Evolutionary conservation across 2,113 vertebrate genomes (phyloP).

Genomic region (Noturus placidus): DNA sequence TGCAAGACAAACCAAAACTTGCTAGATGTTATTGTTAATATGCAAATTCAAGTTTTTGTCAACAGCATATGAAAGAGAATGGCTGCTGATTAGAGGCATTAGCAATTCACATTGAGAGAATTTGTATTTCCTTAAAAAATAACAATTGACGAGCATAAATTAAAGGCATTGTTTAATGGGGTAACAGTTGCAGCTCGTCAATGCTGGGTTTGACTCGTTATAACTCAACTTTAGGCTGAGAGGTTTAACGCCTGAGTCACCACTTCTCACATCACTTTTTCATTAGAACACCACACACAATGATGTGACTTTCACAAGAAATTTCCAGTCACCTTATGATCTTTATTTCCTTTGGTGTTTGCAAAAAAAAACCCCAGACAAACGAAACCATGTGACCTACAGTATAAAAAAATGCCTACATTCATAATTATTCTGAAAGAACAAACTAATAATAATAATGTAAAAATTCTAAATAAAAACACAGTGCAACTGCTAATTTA

Average conservation of each 20-base stretch:
- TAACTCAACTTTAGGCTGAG: not conserved
- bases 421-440: slow-evolving; percentile 39
- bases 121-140: not conserved
- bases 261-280: not conserved
- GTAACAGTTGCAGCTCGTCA: not conserved
- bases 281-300: slow-evolving; percentile 3
- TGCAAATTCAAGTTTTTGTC: too few relatives aligned
- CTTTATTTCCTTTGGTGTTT: slow-evolving; percentile 76
- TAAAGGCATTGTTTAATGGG: not conserved
- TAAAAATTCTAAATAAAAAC: slow-evolving; percentile 37
- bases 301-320: not conserved
- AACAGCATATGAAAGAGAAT: too few relatives aligned
- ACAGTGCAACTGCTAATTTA: slow-evolving; percentile 52
- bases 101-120: not conserved
- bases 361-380: slow-evolving; percentile 44
- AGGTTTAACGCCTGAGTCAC: not conserved
- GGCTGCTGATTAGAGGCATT: not conserved
- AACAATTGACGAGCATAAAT: not conserved
- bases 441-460: slow-evolving; percentile 43
- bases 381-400: slow-evolving; percentile 43
- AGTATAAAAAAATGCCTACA: slow-evolving; percentile 41
- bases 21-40: too few relatives aligned
- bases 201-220: not conserved
- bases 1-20: too few relatives aligned
- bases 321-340: slow-evolving; percentile 58